Conservation (phyloP, 1,140 invertebrate species). For the Hylaeus volcanicus region DNA sequence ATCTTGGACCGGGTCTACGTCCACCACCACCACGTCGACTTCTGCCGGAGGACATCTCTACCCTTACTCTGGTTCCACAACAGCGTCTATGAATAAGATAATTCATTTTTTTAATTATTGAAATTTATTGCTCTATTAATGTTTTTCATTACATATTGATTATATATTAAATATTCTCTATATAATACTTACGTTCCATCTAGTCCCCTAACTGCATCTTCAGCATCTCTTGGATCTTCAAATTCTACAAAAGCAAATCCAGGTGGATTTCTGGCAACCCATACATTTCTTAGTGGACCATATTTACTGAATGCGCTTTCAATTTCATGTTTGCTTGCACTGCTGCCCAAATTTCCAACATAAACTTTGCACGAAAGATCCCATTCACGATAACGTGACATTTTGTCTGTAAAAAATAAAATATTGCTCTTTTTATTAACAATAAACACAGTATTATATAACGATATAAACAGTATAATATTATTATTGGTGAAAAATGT, state of each 20-base stretch:
- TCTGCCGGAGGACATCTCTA: slow-evolving; percentile 93
- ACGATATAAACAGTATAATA: background rate
- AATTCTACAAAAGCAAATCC: slow-evolving; percentile 99
- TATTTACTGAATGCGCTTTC: slow-evolving; percentile 96
- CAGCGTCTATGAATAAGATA: slow-evolving; percentile 83
- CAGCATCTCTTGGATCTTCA: slow-evolving; percentile 97
- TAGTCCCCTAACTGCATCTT: slow-evolving; percentile 96
- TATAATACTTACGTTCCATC: slow-evolving; percentile 92
- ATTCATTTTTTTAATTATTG: background rate
- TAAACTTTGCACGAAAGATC: slow-evolving; percentile 98
- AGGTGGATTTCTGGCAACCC: slow-evolving; percentile 96
- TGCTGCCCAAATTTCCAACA: slow-evolving; percentile 97
- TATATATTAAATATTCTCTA: background rate
- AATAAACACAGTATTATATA: background rate
- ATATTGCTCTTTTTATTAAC: background rate
- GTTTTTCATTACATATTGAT: background rate
- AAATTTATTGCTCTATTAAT: background rate
- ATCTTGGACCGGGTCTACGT: slow-evolving; percentile 79
- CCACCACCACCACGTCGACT: slow-evolving; percentile 87
- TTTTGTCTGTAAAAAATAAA: slow-evolving; percentile 38
- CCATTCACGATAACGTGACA: slow-evolving; percentile 93
- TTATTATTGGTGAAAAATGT: background rate
- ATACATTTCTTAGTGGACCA: slow-evolving; percentile 96
- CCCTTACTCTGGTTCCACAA: slow-evolving; percentile 90
- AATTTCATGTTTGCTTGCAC: slow-evolving; percentile 94